These are phyloP conservation scores for Drosophila pallidifrons DNA, from an alignment of 1,140 invertebrate species.

Conservation along the genomic window DNA sequence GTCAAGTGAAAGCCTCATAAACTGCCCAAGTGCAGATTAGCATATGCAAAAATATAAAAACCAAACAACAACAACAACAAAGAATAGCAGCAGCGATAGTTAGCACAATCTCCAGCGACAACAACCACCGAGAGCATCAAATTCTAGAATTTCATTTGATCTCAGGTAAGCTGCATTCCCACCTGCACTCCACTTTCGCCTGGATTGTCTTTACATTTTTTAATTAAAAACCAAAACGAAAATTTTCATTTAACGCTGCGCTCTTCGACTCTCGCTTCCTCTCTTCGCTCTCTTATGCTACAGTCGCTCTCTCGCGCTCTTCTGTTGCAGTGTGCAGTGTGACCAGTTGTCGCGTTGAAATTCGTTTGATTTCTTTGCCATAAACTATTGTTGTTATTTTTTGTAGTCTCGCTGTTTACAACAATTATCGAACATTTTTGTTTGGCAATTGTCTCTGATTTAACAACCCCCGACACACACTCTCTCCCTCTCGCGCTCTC, in stretches of 20 bases:
- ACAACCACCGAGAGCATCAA: constrained; percentile 15
- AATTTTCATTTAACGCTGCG: constrained; percentile 20
- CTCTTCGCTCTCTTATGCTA: background rate
- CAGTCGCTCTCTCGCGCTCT: background rate
- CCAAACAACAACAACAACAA: constrained; percentile 24
- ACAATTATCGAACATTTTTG: background rate
- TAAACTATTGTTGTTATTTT: constrained; percentile 5
- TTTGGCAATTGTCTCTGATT: background rate
- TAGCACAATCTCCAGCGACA: background rate
- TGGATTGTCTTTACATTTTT: background rate
- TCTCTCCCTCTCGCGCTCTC: constrained; percentile 1
- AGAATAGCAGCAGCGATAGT: background rate
- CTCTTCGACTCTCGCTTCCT: constrained; percentile 12
- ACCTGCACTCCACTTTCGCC: background rate
- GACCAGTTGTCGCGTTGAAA: constrained; percentile 14
- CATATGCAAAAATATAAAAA: constrained; percentile 6
- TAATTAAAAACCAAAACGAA: constrained; percentile 33
- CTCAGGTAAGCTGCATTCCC: constrained; percentile 18
- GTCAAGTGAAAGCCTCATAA: constrained; percentile 21
- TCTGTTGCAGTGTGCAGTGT: constrained; percentile 1
- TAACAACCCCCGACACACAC: background rate
- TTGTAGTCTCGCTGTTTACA: background rate
- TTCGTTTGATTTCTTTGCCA: constrained; percentile 9
- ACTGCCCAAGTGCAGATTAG: constrained; percentile 11
- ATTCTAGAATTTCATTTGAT: constrained; percentile 20